phyloP scores from a whole-genome alignment of 2,113 vertebrate species.

The Percopsis transmontana region DNA sequence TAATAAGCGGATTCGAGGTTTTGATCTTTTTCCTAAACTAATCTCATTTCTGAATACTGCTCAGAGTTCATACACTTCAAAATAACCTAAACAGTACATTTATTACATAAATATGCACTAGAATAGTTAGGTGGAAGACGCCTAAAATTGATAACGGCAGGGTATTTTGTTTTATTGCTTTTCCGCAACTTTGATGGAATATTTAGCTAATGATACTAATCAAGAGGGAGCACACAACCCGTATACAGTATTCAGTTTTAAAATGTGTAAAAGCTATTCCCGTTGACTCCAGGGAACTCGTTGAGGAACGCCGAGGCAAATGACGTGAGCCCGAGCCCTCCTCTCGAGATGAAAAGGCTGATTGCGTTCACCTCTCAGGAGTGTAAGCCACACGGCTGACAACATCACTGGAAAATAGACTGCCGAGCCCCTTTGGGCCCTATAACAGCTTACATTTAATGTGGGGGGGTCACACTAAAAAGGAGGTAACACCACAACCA shows the following conservation, averaged over 20 bases:
- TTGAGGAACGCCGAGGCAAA: no score
- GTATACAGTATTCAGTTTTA: conserved; percentile 1
- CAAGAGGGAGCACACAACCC: not conserved
- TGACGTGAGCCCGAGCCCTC: conserved; percentile 42
- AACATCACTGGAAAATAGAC: conserved; percentile 83
- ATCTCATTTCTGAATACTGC: not conserved
- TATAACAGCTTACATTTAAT: conserved; percentile 77
- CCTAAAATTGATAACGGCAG: conserved; percentile 11
- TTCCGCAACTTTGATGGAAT: not conserved
- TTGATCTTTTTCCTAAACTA: conserved; percentile 38
- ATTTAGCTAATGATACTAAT: not conserved
- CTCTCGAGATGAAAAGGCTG: conserved; percentile 78
- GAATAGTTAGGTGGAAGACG: not conserved
- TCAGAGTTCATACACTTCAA: conserved; percentile 32
- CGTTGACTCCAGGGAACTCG: no score
- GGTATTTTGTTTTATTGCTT: not conserved
- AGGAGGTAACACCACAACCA: conserved; percentile 68
- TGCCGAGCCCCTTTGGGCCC: conserved; percentile 75
- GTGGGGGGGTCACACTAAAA: conserved; percentile 62
- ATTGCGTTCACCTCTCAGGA: conserved; percentile 79
- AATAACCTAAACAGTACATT: conserved; percentile 24
- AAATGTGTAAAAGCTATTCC: conserved; percentile 18
- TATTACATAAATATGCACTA: conserved; percentile 14
- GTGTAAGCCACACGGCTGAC: conserved; percentile 77
- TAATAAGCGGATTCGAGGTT: conserved; percentile 65